These are phyloP conservation scores for Musca domestica DNA, from an alignment of 1,140 invertebrate genomes.

Conservation along the genomic window DNA sequence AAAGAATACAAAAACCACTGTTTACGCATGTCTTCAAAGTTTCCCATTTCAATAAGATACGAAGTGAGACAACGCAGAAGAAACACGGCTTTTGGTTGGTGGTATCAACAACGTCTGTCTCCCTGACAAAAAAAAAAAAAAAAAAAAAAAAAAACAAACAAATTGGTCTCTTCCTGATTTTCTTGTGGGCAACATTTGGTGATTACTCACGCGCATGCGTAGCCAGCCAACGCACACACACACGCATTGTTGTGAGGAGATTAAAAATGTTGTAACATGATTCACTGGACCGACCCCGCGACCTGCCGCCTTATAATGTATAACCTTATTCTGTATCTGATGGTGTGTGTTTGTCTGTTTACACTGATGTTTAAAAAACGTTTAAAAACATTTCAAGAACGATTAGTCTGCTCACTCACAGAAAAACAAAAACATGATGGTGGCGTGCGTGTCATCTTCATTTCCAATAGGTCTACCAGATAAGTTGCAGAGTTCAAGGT, in stretches of 20 bases:
- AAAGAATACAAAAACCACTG: too few species aligned
- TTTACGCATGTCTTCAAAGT: too few species aligned
- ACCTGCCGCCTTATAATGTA: too few species aligned
- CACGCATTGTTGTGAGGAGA: background rate
- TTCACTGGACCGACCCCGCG: background rate
- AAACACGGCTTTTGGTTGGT: background rate
- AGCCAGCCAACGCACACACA: background rate
- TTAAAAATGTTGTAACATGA: background rate
- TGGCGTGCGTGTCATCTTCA: slow-evolving; percentile 4
- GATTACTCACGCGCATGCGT: slow-evolving; percentile 15
- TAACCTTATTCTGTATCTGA: background rate
- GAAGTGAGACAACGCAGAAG: background rate
- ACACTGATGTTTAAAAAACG: background rate
- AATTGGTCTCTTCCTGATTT: too few species aligned
- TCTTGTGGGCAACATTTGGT: background rate
- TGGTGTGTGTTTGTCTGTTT: background rate
- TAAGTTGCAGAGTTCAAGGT: too few species aligned
- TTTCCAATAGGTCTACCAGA: background rate
- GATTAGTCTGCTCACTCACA: background rate
- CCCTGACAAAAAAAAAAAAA: too few species aligned
- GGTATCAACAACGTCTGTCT: too few species aligned
- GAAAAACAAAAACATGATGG: background rate
- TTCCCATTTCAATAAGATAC: too few species aligned
- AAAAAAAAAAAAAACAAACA: too few species aligned
- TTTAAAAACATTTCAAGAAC: slow-evolving; percentile 9